Evolutionary conservation across 2,888 invertebrate species (phyloP), one percentile per base, ranked within the genome.

Genomic region (Mechanitis mazaeus): DNA sequence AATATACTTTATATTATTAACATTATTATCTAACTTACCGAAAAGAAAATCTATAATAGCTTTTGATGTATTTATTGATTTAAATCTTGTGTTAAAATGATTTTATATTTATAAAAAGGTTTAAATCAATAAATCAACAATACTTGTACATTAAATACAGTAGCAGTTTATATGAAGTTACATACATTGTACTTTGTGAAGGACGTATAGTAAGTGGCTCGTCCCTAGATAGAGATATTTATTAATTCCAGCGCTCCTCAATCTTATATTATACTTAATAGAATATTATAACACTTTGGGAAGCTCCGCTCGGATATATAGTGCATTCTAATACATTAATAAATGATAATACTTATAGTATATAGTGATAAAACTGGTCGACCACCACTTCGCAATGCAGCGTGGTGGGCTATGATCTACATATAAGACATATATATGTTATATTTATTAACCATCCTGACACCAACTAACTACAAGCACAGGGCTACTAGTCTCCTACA

Each of bases 171-270:
- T 42, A 42, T 42, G 7, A 42, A 56, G 55, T 58, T 64, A 77
- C 87, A 72, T 85, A 90, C 90, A 87, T 74, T 84, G 80, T n/a
- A 90, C 81, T 63, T 83, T 81, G 72, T 90, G 89, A n/a, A 90
- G 78, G 5, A 88, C 86, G 71, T 88, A 90, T 7, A 90, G 79
- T 6, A 90, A 83, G 28, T 87, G 87, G 56, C 87, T 88, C 11
- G 88, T 79, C 80, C 89, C 90, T 87, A 64, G 7, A 61, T 63
- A 61, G 64, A 63, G 46, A 59, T 38, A 45, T 42, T 50, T 33
- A 33, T 31, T 50, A 55, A 53, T 42, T 54, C 42, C 42, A 42
- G 42, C 42, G 42, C 42, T 42, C 11, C 9, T 42, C 42, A 42
- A 42, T 42, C 42, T 42, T 11, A 42, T 42, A 9, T 7, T 2